Evolutionary conservation across 2,113 vertebrate genomes (phyloP).

Genomic region (Oncorhynchus gorbuscha): DNA sequence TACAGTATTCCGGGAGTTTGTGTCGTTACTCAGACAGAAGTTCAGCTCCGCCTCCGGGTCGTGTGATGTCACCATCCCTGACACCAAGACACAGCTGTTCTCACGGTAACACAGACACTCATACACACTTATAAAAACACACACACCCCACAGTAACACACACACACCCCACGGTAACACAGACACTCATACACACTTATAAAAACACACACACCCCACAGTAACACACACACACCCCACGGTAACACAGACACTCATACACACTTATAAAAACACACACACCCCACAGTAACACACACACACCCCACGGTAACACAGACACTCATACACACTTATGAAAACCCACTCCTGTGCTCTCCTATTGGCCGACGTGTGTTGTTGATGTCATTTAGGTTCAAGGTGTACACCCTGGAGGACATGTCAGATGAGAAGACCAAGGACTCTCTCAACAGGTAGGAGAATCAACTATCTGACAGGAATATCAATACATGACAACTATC

Average conservation of each 20-base stretch:
- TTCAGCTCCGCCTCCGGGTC: slow-evolving; percentile 79
- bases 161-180: too few species aligned
- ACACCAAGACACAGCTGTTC: slow-evolving; percentile 85
- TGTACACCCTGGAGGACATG: slow-evolving; percentile 80
- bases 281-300: too few species aligned
- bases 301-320: slow-evolving; percentile 73
- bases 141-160: too few species aligned
- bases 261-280: too few species aligned
- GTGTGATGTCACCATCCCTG: slow-evolving; percentile 76
- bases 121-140: neutral
- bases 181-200: too few species aligned
- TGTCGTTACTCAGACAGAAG: slow-evolving; percentile 84
- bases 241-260: too few species aligned
- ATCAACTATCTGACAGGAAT: too few species aligned
- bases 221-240: too few species aligned
- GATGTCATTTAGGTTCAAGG: slow-evolving; percentile 77
- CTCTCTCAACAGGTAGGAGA: slow-evolving; percentile 51
- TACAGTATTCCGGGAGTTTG: slow-evolving; percentile 83
- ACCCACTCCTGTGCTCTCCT: too few species aligned
- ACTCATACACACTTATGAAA: neutral
- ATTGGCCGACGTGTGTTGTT: neutral
- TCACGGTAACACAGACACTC: slow-evolving; percentile 68
- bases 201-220: too few species aligned
- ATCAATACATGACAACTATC: too few species aligned
- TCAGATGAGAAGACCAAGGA: slow-evolving; percentile 48